phyloP scores from a whole-genome alignment of 2,888 invertebrate genomes.

The Chaetogeoica ovagalla region DNA sequence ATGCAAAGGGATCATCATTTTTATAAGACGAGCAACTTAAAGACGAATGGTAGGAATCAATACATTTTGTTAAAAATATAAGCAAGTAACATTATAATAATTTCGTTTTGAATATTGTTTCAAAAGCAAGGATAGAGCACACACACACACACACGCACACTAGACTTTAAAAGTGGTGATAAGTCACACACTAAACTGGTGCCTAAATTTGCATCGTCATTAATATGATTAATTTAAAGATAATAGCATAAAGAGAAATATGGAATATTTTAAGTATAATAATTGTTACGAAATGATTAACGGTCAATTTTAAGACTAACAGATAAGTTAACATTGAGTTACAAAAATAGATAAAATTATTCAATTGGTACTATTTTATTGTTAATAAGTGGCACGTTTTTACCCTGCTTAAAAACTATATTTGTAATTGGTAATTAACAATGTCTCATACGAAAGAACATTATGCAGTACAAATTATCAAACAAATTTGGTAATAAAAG shows the following conservation, averaged over 20 bases:
- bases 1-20: no score
- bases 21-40: no score
- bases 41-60: no score
- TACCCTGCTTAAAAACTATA: conserved; percentile 34
- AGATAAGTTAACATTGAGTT: not conserved
- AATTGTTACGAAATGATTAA: conserved; percentile 6
- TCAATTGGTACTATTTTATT: not conserved
- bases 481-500: not conserved
- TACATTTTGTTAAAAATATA: no score
- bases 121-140: no score
- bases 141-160: no score
- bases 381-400: conserved; percentile 27
- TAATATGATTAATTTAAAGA: not conserved
- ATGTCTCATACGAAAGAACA: not conserved
- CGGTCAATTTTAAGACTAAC: not conserved
- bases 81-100: no score
- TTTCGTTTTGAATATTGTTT: no score
- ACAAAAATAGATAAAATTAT: conserved; percentile 16
- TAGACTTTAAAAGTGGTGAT: no score
- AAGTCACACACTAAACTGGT: no score
- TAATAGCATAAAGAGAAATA: not conserved
- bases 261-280: not conserved
- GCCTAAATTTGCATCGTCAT: no score
- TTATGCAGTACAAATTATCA: not conserved
- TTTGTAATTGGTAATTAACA: conserved; percentile 14